Percentiles rank a stretch among this genome's conserved stretches.
These are phyloP conservation scores for Ophion costatus DNA, from an alignment of 2,888 invertebrate species.

Conservation along the genomic window DNA sequence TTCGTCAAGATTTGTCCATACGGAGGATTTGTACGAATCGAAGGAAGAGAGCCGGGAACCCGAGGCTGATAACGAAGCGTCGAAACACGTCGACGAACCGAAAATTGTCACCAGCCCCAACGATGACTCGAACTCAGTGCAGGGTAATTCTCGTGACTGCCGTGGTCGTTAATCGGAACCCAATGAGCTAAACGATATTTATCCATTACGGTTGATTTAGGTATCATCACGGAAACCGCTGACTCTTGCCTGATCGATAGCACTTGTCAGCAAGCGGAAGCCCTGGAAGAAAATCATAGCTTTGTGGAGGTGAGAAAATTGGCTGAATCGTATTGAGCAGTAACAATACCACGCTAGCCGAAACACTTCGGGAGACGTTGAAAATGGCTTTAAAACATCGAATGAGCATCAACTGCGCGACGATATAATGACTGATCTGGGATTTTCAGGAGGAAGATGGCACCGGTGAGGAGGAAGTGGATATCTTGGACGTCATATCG, in stretches of 20 bases:
- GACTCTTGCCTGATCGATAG: constrained; percentile 44
- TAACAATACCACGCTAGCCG: neutral
- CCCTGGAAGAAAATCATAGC: constrained; percentile 40
- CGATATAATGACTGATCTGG: constrained; percentile 15
- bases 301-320: constrained; percentile 33
- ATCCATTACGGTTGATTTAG: neutral
- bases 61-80: neutral
- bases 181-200: neutral
- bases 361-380: neutral
- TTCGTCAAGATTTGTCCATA: constrained; percentile 2
- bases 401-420: neutral
- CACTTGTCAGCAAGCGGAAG: constrained; percentile 40
- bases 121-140: neutral
- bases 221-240: constrained; percentile 1
- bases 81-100: neutral
- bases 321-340: neutral
- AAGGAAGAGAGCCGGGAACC: neutral
- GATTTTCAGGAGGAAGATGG: constrained; percentile 63
- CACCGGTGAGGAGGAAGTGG: constrained; percentile 67
- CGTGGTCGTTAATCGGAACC: neutral
- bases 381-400: neutral
- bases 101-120: neutral
- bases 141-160: constrained; percentile 18
- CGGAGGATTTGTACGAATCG: constrained; percentile 10
- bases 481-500: constrained; percentile 66